These are phyloP conservation scores for Xyrauchen texanus DNA, from an alignment of 2,113 vertebrate genomes.

Conservation along the genomic window DNA sequence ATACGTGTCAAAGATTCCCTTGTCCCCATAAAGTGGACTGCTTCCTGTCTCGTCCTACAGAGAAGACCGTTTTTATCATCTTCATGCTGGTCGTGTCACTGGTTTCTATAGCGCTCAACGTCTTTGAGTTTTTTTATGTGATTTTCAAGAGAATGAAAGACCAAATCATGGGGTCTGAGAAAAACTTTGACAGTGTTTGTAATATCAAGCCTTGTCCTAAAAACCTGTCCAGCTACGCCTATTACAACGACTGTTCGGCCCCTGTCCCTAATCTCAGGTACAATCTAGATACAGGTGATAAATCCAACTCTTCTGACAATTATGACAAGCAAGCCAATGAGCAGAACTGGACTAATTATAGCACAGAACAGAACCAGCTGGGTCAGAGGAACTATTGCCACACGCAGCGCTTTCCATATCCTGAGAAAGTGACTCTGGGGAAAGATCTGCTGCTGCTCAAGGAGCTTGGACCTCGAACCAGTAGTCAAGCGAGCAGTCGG, in stretches of 20 bases:
- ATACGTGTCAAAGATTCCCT: slow-evolving; percentile 81
- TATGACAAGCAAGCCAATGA: slow-evolving; percentile 88
- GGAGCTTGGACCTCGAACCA: slow-evolving; percentile 79
- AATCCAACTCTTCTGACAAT: slow-evolving; percentile 85
- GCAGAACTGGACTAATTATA: slow-evolving; percentile 92
- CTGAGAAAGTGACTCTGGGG: slow-evolving; percentile 75
- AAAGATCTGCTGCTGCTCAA: slow-evolving; percentile 82
- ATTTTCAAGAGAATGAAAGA: slow-evolving; percentile 85
- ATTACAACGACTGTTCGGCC: slow-evolving; percentile 85
- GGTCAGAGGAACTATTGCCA: slow-evolving; percentile 83
- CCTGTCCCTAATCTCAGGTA: slow-evolving; percentile 82
- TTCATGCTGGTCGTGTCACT: slow-evolving; percentile 89
- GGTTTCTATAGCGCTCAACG: slow-evolving; percentile 82
- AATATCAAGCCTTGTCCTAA: slow-evolving; percentile 72
- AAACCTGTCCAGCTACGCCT: slow-evolving; percentile 80
- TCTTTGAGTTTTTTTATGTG: slow-evolving; percentile 85
- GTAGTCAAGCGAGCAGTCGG: slow-evolving; percentile 83
- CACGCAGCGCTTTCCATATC: slow-evolving; percentile 78
- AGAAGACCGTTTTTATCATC: slow-evolving; percentile 89
- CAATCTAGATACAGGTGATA: slow-evolving; percentile 83
- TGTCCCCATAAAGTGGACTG: slow-evolving; percentile 87
- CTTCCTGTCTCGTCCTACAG: slow-evolving; percentile 87
- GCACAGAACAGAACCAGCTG: slow-evolving; percentile 85
- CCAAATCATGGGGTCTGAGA: slow-evolving; percentile 76
- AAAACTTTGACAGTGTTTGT: slow-evolving; percentile 67